Conservation (phyloP, 2,888 invertebrate genomes). For the Parelbella ahira region DNA sequence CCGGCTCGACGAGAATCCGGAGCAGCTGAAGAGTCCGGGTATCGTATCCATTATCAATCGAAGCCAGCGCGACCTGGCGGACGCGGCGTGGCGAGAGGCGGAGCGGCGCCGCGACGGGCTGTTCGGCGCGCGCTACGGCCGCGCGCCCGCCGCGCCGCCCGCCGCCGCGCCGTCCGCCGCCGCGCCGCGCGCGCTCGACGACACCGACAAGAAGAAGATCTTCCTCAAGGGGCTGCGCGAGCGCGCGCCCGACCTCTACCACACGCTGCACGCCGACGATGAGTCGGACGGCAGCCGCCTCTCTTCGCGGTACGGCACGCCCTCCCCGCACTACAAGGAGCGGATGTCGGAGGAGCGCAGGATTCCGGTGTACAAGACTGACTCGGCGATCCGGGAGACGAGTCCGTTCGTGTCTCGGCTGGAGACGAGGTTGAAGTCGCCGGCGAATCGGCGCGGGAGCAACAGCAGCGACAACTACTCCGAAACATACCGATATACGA, state of each 20-base stretch:
- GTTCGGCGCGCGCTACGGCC: slow-evolving; percentile 79
- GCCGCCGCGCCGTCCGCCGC: no score
- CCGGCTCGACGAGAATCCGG: slow-evolving; percentile 84
- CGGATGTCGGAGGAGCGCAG: slow-evolving; percentile 69
- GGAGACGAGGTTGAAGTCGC: slow-evolving; percentile 67
- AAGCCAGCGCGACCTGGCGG: slow-evolving; percentile 88
- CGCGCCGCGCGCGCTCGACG: no score
- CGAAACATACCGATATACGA: slow-evolving; percentile 85
- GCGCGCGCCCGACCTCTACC: slow-evolving; percentile 86
- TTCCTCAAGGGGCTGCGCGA: slow-evolving; percentile 86
- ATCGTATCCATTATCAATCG: slow-evolving; percentile 92
- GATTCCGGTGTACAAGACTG: slow-evolving; percentile 68
- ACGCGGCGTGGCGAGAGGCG: slow-evolving; percentile 78
- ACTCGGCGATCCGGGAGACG: slow-evolving; percentile 68
- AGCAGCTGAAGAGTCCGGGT: slow-evolving; percentile 90
- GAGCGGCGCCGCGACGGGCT: slow-evolving; percentile 75
- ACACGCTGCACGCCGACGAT: slow-evolving; percentile 84
- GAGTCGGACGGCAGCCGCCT: slow-evolving; percentile 73
- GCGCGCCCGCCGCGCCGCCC: no score
- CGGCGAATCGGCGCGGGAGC: slow-evolving; percentile 81
- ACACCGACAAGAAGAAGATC: slow-evolving; percentile 83
- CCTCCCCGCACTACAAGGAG: slow-evolving; percentile 73
- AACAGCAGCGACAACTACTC: slow-evolving; percentile 86
- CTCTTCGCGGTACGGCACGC: slow-evolving; percentile 68
- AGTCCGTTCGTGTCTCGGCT: slow-evolving; percentile 71